These are phyloP conservation scores for Apistogramma diplotaenia DNA, from an alignment of 2,113 vertebrate genomes.

Conservation along the genomic window DNA sequence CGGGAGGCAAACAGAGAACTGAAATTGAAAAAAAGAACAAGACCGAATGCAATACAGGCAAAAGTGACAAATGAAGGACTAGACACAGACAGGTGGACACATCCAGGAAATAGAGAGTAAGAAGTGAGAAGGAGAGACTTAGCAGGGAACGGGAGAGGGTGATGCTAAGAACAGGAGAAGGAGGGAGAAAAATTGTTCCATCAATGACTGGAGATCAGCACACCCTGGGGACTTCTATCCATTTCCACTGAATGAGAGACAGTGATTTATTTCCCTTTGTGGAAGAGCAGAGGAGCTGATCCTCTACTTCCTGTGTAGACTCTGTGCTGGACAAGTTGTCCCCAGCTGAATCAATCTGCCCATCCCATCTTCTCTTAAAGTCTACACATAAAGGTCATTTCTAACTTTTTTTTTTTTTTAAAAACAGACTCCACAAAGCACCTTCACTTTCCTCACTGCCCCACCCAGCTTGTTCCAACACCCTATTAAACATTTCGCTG, in stretches of 20 bases:
- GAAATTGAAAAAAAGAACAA: slow-evolving; percentile 23
- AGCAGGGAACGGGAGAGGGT: background rate
- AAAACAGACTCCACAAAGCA: background rate
- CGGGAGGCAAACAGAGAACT: slow-evolving; percentile 16
- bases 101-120: slow-evolving; percentile 8
- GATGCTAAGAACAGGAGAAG: slow-evolving; percentile 14
- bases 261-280: slow-evolving; percentile 44
- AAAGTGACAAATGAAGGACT: slow-evolving; percentile 48
- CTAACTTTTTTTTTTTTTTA: background rate
- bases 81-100: slow-evolving; percentile 19
- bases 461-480: background rate
- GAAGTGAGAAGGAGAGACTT: slow-evolving; percentile 4
- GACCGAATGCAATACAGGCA: slow-evolving; percentile 8
- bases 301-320: slow-evolving; percentile 7
- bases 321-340: slow-evolving; percentile 15
- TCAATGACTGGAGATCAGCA: slow-evolving; percentile 45
- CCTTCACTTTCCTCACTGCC: background rate
- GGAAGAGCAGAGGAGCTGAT: slow-evolving; percentile 25
- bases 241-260: slow-evolving; percentile 40
- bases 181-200: slow-evolving; percentile 29
- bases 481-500: background rate
- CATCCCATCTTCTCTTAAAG: background rate
- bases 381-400: background rate
- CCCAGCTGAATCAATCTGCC: background rate
- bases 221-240: slow-evolving; percentile 49